Percentiles rank a stretch among this genome's conserved stretches.
Conservation (phyloP, 2,113 vertebrate species). For the Micronycteris hirsuta region DNA sequence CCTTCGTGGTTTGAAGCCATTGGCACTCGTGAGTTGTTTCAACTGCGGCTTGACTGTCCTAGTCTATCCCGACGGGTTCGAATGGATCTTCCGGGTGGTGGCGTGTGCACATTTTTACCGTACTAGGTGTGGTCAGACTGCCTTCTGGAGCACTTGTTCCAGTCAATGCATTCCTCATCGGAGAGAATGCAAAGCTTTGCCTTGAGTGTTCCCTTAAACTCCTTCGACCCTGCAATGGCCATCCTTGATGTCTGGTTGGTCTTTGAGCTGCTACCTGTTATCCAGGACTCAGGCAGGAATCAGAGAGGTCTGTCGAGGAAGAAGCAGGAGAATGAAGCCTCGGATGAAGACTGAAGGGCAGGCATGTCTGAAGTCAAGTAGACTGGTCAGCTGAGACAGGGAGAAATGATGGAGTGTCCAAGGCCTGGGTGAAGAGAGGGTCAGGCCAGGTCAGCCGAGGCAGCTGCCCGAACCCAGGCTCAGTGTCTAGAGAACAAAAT, state of each 20-base stretch:
- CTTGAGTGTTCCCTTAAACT: neutral
- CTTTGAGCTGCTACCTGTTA: neutral
- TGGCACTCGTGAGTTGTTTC: neutral
- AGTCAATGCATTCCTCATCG: neutral
- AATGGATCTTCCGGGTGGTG: neutral
- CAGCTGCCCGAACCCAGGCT: neutral
- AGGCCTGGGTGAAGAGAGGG: neutral
- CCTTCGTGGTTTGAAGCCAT: neutral
- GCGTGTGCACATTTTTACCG: neutral
- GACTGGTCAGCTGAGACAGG: neutral
- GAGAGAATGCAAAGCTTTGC: neutral
- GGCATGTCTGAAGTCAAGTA: neutral
- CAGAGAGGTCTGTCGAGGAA: neutral
- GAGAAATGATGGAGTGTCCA: neutral
- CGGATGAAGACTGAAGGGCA: neutral
- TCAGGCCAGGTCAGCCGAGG: neutral
- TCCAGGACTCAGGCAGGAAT: neutral
- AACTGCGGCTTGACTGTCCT: neutral
- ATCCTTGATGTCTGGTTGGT: neutral
- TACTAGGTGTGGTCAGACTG: neutral
- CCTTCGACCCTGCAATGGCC: neutral
- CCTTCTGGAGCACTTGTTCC: neutral
- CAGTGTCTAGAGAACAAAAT: neutral
- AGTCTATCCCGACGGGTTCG: neutral
- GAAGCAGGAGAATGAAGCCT: neutral